A percentile compares a stretch with the other conserved stretches of the same genome.
These are phyloP conservation scores for Oreortyx pictus DNA, from an alignment of 2,797 vertebrate species.

Conservation along the genomic window DNA sequence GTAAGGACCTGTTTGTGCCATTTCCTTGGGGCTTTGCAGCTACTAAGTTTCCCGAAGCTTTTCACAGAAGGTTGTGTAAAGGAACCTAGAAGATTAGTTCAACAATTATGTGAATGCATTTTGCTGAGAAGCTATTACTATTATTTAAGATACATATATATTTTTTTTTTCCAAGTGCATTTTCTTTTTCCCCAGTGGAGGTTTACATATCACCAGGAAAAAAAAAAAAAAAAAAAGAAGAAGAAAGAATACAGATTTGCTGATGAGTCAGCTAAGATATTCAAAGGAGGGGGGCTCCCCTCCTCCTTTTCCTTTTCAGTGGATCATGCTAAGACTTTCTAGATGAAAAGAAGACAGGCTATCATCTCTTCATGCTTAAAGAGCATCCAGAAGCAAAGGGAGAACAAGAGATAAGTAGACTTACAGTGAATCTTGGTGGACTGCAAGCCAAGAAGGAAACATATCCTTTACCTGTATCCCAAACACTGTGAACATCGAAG, in stretches of 20 bases:
- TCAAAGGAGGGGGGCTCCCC: background rate
- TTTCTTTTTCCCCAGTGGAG: background rate
- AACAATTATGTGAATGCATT: background rate
- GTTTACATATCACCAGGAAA: background rate
- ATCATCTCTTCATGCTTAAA: constrained; percentile 36
- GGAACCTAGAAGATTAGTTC: background rate
- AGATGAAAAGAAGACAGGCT: constrained; percentile 42
- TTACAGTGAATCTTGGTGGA: constrained; percentile 4
- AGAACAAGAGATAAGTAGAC: constrained; percentile 35
- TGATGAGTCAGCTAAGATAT: constrained; percentile 19
- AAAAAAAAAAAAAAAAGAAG: background rate
- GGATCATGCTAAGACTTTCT: constrained; percentile 30
- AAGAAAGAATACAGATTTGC: background rate
- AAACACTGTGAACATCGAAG: background rate
- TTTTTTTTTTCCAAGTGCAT: background rate
- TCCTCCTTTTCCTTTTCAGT: background rate
- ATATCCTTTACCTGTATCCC: background rate
- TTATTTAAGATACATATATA: background rate
- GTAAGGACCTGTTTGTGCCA: background rate
- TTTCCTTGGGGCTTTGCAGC: background rate
- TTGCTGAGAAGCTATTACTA: constrained; percentile 26
- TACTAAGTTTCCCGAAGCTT: background rate
- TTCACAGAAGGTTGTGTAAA: background rate
- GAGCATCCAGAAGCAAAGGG: constrained; percentile 52
- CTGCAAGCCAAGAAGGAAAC: constrained; percentile 1